phyloP scores from a whole-genome alignment of 2,113 vertebrate genomes.

The Cephalopterus ornatus region DNA sequence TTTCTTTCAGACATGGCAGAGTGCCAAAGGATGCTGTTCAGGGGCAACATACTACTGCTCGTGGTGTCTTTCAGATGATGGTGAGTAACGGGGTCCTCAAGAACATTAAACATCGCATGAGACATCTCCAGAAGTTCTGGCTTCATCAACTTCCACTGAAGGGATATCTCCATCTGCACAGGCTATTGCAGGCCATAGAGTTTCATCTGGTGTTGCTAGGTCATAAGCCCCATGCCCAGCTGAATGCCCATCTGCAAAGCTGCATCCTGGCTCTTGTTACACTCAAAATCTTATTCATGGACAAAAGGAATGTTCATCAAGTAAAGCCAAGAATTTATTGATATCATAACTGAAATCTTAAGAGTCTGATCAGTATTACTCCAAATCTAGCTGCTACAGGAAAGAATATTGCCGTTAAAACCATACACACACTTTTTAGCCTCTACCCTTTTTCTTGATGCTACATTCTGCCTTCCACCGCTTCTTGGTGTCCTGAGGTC shows the following conservation, averaged over 20 bases:
- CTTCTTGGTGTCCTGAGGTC: background rate
- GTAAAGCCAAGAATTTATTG: background rate
- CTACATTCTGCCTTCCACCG: background rate
- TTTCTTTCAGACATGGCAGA: background rate
- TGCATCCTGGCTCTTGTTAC: background rate
- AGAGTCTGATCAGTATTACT: background rate
- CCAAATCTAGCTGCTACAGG: background rate
- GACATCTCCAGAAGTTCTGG: background rate
- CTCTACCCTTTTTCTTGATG: background rate
- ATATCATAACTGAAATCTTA: background rate
- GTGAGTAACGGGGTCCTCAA: background rate
- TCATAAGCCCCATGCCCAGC: background rate
- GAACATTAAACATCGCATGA: background rate
- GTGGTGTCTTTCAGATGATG: background rate
- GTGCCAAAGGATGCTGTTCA: background rate
- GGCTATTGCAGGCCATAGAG: background rate
- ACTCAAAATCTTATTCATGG: background rate
- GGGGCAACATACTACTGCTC: background rate
- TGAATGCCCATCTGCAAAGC: background rate
- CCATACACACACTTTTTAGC: background rate
- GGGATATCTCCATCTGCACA: background rate
- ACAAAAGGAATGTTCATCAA: background rate
- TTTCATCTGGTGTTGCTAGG: background rate
- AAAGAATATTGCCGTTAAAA: background rate
- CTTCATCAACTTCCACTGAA: background rate